Evolutionary conservation across 2,888 invertebrate genomes (phyloP).

Genomic region (Drosophila testacea): DNA sequence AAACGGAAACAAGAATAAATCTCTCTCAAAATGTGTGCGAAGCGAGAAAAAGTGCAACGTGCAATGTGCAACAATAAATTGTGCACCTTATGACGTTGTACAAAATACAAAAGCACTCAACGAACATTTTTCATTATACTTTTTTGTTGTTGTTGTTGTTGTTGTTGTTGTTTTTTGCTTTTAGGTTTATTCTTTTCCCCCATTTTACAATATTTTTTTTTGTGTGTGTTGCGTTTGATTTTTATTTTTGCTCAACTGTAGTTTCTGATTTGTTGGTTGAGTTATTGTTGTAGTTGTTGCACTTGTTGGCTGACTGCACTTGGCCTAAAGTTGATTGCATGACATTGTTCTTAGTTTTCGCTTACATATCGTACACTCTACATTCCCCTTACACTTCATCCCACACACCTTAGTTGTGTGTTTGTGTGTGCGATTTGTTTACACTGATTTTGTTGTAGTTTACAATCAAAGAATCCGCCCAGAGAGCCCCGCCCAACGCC

Average conservation of each 20-base stretch:
- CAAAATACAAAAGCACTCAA: constrained; percentile 55
- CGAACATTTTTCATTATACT: constrained; percentile 65
- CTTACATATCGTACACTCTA: constrained; percentile 38
- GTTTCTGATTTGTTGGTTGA: constrained; percentile 46
- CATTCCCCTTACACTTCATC: neutral
- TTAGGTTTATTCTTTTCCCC: neutral
- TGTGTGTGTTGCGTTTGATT: constrained; percentile 22
- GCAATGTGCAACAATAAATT: constrained; percentile 59
- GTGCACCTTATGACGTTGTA: constrained; percentile 61
- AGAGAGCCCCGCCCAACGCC: neutral
- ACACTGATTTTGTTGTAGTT: constrained; percentile 67
- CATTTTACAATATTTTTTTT: constrained; percentile 20
- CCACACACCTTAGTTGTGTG: constrained; percentile 23
- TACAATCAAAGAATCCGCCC: constrained; percentile 50
- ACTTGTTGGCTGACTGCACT: constrained; percentile 61
- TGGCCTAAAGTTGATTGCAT: constrained; percentile 78
- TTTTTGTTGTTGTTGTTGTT: constrained; percentile 21
- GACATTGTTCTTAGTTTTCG: constrained; percentile 76
- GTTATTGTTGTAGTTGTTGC: constrained; percentile 37
- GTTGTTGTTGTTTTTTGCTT: neutral
- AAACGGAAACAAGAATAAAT: constrained; percentile 1
- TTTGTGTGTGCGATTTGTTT: constrained; percentile 61
- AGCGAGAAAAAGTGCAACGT: constrained; percentile 40
- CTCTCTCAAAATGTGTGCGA: constrained; percentile 19
- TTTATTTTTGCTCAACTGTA: constrained; percentile 31